Conservation (phyloP, 2,113 vertebrate species). For the Laterallus jamaicensis region DNA sequence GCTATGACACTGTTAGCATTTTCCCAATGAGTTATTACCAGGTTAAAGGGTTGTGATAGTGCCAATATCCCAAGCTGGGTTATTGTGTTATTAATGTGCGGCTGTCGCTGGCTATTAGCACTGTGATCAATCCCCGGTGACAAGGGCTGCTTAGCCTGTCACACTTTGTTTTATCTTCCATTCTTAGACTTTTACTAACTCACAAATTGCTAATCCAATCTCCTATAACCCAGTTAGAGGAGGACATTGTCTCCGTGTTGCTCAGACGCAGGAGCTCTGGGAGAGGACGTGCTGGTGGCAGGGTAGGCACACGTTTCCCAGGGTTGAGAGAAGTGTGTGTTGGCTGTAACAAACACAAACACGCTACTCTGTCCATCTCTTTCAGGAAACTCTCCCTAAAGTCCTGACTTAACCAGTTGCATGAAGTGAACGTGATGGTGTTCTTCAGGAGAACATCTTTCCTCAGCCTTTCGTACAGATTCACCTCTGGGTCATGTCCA, state of each 20-base stretch:
- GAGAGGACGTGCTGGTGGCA: neutral
- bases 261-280: neutral
- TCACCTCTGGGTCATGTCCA: neutral
- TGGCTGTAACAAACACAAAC: neutral
- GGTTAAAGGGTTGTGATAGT: conserved; percentile 83
- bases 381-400: neutral
- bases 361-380: too few species aligned
- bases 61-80: conserved; percentile 86
- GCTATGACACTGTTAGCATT: conserved; percentile 48
- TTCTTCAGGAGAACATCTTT: neutral
- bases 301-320: neutral
- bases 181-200: conserved; percentile 86
- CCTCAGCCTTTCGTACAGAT: neutral
- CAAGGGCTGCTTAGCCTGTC: conserved; percentile 82
- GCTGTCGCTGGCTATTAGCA: conserved; percentile 81
- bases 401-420: neutral
- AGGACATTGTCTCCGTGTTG: conserved; percentile 52
- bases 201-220: conserved; percentile 90
- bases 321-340: neutral
- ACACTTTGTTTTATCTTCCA: conserved; percentile 80
- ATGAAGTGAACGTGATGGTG: neutral
- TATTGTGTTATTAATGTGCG: conserved; percentile 87
- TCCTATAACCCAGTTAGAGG: conserved; percentile 82
- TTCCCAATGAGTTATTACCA: conserved; percentile 70
- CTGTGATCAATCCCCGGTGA: conserved; percentile 84